Percentiles rank a stretch among this genome's conserved stretches.
These are phyloP conservation scores for Poeciliopsis gracilis DNA, from an alignment of 2,797 vertebrate genomes.

Conservation along the genomic window DNA sequence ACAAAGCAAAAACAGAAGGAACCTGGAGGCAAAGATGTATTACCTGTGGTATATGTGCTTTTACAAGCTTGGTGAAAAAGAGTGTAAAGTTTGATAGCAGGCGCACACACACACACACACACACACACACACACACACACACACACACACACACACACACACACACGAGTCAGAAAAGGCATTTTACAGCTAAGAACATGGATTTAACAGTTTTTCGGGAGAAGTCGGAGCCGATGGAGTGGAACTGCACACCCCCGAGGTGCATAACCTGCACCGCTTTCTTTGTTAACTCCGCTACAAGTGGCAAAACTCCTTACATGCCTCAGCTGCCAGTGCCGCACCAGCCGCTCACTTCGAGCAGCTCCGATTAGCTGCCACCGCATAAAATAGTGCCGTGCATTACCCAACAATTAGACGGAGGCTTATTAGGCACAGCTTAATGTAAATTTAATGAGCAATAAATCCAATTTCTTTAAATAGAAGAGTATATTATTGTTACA, in stretches of 20 bases:
- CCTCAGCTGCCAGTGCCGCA: slow-evolving; percentile 58
- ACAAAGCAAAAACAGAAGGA: neutral
- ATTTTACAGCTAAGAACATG: slow-evolving; percentile 28
- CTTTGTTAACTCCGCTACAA: slow-evolving; percentile 41
- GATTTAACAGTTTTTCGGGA: slow-evolving; percentile 3
- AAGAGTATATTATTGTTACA: slow-evolving; percentile 81
- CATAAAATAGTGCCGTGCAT: slow-evolving; percentile 79
- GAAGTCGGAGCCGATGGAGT: neutral
- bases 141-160: neutral
- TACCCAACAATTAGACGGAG: slow-evolving; percentile 82
- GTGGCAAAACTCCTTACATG: slow-evolving; percentile 43
- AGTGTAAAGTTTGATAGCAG: slow-evolving; percentile 23
- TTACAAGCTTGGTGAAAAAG: slow-evolving; percentile 26
- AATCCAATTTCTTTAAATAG: slow-evolving; percentile 82
- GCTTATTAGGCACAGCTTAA: slow-evolving; percentile 82
- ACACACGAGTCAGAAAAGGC: slow-evolving; percentile 18
- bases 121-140: neutral
- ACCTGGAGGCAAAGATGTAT: neutral
- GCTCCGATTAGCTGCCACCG: slow-evolving; percentile 74
- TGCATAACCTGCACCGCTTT: slow-evolving; percentile 29
- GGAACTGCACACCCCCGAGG: slow-evolving; percentile 14
- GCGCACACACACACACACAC: slow-evolving; percentile 11
- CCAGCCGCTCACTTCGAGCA: slow-evolving; percentile 53
- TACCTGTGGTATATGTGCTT: slow-evolving; percentile 6
- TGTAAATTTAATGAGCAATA: slow-evolving; percentile 85